Evolutionary conservation across 1,140 invertebrate genomes (phyloP).

Genomic region (Pararge aegeria): DNA sequence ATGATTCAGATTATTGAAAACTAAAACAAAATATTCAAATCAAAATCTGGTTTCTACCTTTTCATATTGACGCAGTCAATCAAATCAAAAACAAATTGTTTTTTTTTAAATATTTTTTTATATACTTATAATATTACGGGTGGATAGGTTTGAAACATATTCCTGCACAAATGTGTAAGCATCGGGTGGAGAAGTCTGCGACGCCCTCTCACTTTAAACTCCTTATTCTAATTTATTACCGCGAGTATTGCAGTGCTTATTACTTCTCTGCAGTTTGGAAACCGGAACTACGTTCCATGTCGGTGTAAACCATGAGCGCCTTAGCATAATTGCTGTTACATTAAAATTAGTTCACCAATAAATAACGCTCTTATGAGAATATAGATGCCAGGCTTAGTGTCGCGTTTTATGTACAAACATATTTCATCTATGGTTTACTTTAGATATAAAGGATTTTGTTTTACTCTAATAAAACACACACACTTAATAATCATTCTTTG

Average conservation of each 20-base stretch:
- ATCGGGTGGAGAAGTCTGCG: background rate
- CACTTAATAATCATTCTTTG: too few relatives aligned
- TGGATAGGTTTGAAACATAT: background rate
- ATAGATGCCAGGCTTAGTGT: conserved; percentile 31
- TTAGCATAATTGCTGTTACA: conserved; percentile 72
- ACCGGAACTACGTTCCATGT: conserved; percentile 68
- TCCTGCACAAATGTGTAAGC: background rate
- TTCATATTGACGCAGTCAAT: too few relatives aligned
- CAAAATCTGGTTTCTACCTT: too few relatives aligned
- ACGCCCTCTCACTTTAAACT: conserved; percentile 49
- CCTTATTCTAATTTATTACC: conserved; percentile 72
- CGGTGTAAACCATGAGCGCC: conserved; percentile 68
- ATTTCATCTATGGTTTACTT: conserved; percentile 24
- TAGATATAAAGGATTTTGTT: background rate
- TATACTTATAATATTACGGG: too few relatives aligned
- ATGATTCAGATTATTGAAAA: too few relatives aligned
- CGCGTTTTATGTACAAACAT: conserved; percentile 21
- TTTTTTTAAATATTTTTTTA: too few relatives aligned
- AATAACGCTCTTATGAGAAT: conserved; percentile 48
- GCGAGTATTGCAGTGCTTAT: conserved; percentile 71
- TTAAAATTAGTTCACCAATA: conserved; percentile 69
- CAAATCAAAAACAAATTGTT: too few relatives aligned
- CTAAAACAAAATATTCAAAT: too few relatives aligned
- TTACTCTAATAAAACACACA: too few relatives aligned
- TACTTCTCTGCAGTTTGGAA: conserved; percentile 70